Evolutionary conservation across 1,140 invertebrate genomes (phyloP).

Genomic region (Neotoxoptera formosana): DNA sequence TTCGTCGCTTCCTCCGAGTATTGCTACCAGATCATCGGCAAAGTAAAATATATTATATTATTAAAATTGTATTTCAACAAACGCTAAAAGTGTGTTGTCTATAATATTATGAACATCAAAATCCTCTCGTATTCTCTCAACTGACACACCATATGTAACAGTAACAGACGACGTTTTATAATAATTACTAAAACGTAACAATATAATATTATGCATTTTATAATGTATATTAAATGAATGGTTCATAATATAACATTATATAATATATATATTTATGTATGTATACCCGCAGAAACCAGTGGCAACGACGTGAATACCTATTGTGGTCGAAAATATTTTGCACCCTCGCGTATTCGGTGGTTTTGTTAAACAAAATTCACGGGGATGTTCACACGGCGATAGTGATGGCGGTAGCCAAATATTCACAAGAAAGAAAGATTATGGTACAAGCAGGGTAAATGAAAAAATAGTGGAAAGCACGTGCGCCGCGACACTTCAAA

Average conservation of each 20-base stretch:
- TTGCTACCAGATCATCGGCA: neutral
- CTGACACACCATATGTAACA: neutral
- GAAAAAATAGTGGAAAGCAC: constrained; percentile 27
- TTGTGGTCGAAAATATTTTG: constrained; percentile 37
- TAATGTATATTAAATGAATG: neutral
- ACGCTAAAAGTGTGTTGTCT: neutral
- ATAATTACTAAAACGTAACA: neutral
- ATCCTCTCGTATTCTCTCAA: neutral
- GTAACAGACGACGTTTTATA: neutral
- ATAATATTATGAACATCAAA: neutral
- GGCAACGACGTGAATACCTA: neutral
- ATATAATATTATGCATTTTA: neutral
- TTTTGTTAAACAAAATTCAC: constrained; percentile 26
- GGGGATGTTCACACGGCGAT: neutral
- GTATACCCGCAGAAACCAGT: neutral
- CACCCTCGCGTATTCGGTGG: neutral
- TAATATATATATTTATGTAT: neutral
- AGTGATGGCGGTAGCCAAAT: neutral
- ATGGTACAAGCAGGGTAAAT: neutral
- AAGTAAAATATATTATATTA: neutral
- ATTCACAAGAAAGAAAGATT: neutral
- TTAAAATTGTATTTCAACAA: neutral
- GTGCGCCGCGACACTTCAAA: constrained; percentile 34
- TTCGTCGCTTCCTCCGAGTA: neutral
- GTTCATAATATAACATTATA: neutral